Percentiles rank a stretch among this genome's conserved stretches.
Evolutionary conservation across 2,888 invertebrate species (phyloP).

Genomic region (Ypsolopha sequella): DNA sequence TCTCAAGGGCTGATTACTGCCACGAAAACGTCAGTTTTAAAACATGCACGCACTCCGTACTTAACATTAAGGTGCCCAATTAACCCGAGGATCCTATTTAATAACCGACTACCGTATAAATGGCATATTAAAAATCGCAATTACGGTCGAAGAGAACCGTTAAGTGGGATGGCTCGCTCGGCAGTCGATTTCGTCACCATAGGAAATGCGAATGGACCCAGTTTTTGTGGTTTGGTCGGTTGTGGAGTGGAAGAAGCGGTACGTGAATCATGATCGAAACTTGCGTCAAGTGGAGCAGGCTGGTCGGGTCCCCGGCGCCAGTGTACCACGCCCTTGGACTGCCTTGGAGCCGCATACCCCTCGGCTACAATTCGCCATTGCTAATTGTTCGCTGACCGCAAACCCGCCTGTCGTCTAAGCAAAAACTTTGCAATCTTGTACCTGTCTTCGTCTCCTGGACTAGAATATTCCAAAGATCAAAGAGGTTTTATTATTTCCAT

Average conservation of each 20-base stretch:
- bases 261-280: slow-evolving; percentile 44
- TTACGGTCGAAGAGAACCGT: slow-evolving; percentile 37
- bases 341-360: slow-evolving; percentile 24
- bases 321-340: slow-evolving; percentile 49
- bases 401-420: slow-evolving; percentile 26
- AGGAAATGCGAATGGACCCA: slow-evolving; percentile 41
- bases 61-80: slow-evolving; percentile 46
- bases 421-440: neutral
- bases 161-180: slow-evolving; percentile 48
- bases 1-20: neutral
- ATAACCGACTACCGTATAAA: slow-evolving; percentile 60
- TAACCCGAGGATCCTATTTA: slow-evolving; percentile 54
- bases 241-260: slow-evolving; percentile 20
- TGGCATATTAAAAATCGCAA: slow-evolving; percentile 38
- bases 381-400: slow-evolving; percentile 25
- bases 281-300: slow-evolving; percentile 35
- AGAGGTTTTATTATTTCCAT: too few species aligned
- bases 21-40: slow-evolving; percentile 34
- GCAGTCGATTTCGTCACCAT: slow-evolving; percentile 43
- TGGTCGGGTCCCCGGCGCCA: slow-evolving; percentile 51
- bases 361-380: slow-evolving; percentile 32
- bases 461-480: too few species aligned
- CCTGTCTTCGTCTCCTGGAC: neutral
- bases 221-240: slow-evolving; percentile 26
- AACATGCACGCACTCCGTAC: slow-evolving; percentile 28